Percentiles rank a stretch among this genome's conserved stretches.
Evolutionary conservation across 2,113 vertebrate species (phyloP).

Genomic region (Megaceryle maxima): DNA sequence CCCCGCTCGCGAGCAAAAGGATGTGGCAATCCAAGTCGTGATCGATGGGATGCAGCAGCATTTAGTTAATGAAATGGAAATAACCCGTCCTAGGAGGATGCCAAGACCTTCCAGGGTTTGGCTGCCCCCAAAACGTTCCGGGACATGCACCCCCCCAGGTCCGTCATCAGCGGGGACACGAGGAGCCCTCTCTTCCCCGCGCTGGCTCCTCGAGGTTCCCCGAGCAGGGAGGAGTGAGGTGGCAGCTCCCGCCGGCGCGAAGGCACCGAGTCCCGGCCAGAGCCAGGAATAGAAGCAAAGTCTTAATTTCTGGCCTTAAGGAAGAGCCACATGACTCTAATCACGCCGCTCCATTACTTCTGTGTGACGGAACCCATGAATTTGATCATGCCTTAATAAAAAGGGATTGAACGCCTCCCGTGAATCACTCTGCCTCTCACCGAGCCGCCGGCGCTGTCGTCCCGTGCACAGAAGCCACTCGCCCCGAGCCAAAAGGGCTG

Average conservation of each 20-base stretch:
- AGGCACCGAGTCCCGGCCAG: not conserved
- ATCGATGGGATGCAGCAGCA: not conserved
- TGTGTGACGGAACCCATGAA: not conserved
- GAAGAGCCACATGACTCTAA: constrained; percentile 13
- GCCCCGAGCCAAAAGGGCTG: not conserved
- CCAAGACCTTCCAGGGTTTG: not conserved
- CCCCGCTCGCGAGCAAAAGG: not conserved
- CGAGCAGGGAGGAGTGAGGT: not conserved
- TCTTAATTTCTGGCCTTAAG: constrained; percentile 33
- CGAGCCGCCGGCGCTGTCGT: rapidly evolving
- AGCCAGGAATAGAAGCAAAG: constrained; percentile 28
- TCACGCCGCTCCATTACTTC: not conserved
- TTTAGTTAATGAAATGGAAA: not conserved
- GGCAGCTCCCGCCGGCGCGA: not conserved
- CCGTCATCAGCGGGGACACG: not conserved
- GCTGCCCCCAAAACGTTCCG: not conserved
- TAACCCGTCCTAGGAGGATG: not conserved
- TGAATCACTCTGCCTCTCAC: not conserved
- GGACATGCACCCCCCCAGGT: not conserved
- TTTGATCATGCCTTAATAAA: not conserved
- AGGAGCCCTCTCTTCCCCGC: not conserved
- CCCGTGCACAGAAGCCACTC: rapidly evolving
- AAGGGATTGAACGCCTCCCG: rapidly evolving
- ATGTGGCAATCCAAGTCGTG: not conserved
- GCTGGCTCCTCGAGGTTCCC: not conserved